Evolutionary conservation across 2,888 invertebrate species (phyloP).

Genomic region (Anagyrus pseudococci): DNA sequence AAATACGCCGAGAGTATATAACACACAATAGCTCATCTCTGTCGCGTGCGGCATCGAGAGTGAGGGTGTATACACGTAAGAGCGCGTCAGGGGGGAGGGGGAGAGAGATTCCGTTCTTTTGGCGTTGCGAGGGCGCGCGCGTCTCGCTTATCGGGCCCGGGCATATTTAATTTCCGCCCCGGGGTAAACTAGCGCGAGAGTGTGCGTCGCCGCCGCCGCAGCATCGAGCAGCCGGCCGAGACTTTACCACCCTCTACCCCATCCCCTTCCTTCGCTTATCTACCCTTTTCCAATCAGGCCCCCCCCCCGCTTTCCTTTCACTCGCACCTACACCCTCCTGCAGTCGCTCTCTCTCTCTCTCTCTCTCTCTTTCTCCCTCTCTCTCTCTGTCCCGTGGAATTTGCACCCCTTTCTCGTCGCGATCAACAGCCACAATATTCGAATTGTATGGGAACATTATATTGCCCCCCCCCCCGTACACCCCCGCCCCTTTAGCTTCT

Average conservation of each 20-base stretch:
- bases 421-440: constrained; percentile 50
- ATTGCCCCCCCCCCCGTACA: constrained; percentile 39
- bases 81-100: constrained; percentile 7
- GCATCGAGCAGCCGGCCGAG: constrained; percentile 38
- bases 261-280: too few relatives aligned
- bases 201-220: neutral
- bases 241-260: too few relatives aligned
- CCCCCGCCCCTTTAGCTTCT: neutral
- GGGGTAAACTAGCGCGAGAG: constrained; percentile 29
- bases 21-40: constrained; percentile 38
- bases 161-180: constrained; percentile 62
- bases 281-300: constrained; percentile 59
- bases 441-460: constrained; percentile 50
- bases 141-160: constrained; percentile 58
- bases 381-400: constrained; percentile 56
- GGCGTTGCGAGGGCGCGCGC: neutral
- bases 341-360: too few relatives aligned
- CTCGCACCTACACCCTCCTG: too few relatives aligned
- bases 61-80: constrained; percentile 27
- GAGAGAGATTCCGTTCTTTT: neutral
- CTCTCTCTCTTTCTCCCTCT: constrained; percentile 61
- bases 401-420: constrained; percentile 51
- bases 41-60: too few relatives aligned
- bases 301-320: neutral
- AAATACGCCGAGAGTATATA: too few relatives aligned